Conservation (phyloP, 2,888 invertebrate genomes). For the Synergus umbraculus region DNA sequence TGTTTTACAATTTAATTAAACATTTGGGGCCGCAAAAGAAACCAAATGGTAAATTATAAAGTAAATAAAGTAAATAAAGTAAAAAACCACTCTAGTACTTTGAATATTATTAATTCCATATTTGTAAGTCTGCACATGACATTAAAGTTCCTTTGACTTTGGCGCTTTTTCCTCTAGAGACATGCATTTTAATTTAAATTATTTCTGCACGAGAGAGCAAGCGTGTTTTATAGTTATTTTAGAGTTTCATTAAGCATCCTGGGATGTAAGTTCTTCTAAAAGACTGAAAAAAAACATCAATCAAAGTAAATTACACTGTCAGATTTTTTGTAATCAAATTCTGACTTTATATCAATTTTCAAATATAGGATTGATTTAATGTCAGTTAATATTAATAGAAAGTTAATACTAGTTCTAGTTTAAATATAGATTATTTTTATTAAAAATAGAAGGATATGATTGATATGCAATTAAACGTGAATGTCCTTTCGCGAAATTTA, state of each 20-base stretch:
- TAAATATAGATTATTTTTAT: not conserved
- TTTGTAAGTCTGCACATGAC: slow-evolving; percentile 1
- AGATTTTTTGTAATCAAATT: too few relatives aligned
- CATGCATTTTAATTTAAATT: slow-evolving; percentile 37
- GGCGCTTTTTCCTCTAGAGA: slow-evolving; percentile 27
- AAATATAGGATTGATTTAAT: too few relatives aligned
- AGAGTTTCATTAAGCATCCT: slow-evolving; percentile 10
- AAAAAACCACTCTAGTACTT: slow-evolving; percentile 11
- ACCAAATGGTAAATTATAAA: not conserved
- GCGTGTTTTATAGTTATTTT: slow-evolving; percentile 11
- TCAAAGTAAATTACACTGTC: too few relatives aligned
- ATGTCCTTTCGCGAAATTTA: not conserved
- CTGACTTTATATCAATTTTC: too few relatives aligned
- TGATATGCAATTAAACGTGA: not conserved
- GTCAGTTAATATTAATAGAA: too few relatives aligned
- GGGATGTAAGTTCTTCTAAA: not conserved
- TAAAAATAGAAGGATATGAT: not conserved
- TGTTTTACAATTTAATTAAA: not conserved
- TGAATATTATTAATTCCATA: slow-evolving; percentile 35
- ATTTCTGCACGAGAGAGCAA: slow-evolving; percentile 8
- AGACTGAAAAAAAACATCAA: not conserved
- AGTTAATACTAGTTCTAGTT: not conserved
- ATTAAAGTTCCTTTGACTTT: slow-evolving; percentile 35
- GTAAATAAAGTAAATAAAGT: not conserved
- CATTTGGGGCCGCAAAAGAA: not conserved